A percentile compares a stretch with the other conserved stretches of the same genome.
These are phyloP conservation scores for Sphenodon punctatus DNA, from an alignment of 2,797 vertebrate genomes.

Conservation along the genomic window DNA sequence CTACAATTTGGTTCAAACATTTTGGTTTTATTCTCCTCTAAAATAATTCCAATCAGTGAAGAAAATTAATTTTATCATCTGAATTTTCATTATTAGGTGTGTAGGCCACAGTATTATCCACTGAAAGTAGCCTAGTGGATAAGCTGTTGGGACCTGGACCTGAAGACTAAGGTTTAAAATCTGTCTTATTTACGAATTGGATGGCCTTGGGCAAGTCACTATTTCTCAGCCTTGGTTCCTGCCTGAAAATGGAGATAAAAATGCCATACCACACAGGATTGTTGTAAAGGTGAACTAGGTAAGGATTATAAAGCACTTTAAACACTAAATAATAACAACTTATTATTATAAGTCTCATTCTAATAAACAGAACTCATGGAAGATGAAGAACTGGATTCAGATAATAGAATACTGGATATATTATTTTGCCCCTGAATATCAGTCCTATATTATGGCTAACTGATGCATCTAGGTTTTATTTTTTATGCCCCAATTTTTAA, in stretches of 20 bases:
- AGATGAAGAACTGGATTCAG: background rate
- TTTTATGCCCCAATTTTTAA: constrained; percentile 6
- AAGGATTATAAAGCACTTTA: no score
- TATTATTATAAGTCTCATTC: background rate
- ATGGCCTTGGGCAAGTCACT: no score
- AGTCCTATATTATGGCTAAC: background rate
- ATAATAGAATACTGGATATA: background rate
- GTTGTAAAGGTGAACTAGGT: no score
- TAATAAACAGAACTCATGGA: background rate
- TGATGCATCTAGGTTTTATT: no score
- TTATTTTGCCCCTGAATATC: background rate
- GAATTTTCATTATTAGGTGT: background rate
- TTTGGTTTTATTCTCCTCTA: no score
- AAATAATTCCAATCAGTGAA: no score
- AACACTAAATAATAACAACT: background rate
- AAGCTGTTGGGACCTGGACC: no score
- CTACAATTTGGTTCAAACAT: no score
- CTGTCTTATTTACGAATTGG: no score
- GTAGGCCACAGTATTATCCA: background rate
- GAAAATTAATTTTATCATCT: background rate
- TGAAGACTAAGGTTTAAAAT: no score
- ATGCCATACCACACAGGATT: background rate
- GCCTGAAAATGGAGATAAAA: background rate
- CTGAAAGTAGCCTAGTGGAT: no score
- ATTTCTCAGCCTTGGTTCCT: no score